Evolutionary conservation across 2,888 invertebrate species (phyloP).

Genomic region (Dorcus parallelipipedus): DNA sequence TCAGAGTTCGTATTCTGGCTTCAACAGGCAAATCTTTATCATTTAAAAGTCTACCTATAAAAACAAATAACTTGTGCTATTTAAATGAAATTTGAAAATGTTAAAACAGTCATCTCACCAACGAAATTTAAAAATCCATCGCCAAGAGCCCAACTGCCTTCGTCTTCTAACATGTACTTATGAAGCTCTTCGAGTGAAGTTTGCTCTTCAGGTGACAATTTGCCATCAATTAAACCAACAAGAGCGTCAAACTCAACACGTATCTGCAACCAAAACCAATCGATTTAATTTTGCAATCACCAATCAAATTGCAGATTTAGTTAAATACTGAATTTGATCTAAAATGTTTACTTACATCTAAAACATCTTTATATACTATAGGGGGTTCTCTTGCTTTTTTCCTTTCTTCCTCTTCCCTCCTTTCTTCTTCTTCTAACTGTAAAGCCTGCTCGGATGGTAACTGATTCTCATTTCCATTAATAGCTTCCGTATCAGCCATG

Average conservation of each 20-base stretch:
- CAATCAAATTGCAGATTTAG: neutral
- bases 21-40: conserved; percentile 58
- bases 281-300: neutral
- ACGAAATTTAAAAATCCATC: conserved; percentile 83
- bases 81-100: neutral
- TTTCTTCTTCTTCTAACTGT: conserved; percentile 62
- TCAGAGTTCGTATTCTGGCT: conserved; percentile 64
- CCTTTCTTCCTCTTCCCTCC: conserved; percentile 64
- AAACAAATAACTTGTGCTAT: neutral
- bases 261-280: conserved; percentile 50
- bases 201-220: conserved; percentile 71
- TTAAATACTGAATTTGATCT: neutral
- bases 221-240: conserved; percentile 64
- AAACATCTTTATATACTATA: conserved; percentile 67
- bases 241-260: conserved; percentile 72
- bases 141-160: conserved; percentile 90
- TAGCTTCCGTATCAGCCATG: conserved; percentile 44
- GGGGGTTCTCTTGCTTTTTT: conserved; percentile 75
- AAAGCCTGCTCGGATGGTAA: conserved; percentile 54
- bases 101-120: conserved; percentile 51
- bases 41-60: conserved; percentile 59
- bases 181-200: conserved; percentile 77
- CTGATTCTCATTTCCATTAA: conserved; percentile 48
- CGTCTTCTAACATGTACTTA: conserved; percentile 83
- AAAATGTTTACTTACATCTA: conserved; percentile 59